phyloP scores from a whole-genome alignment of 2,888 invertebrate species.

The Pandemis corylana region DNA sequence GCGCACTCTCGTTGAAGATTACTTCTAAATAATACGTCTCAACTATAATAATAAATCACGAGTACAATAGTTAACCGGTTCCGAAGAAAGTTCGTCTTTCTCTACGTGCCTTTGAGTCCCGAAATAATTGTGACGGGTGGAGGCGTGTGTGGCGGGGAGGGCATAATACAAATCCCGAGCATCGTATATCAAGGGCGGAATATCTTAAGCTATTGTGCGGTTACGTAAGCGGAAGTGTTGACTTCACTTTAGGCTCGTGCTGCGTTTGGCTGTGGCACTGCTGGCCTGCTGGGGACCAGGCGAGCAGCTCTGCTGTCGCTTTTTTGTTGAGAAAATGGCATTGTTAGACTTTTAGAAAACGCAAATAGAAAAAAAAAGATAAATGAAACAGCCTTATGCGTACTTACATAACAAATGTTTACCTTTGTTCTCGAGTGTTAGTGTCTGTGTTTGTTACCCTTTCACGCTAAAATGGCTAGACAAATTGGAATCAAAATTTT shows the following conservation, averaged over 20 bases:
- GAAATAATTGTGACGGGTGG: conserved; percentile 39
- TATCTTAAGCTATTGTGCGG: conserved; percentile 55
- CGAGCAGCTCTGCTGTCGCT: neutral
- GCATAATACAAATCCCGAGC: conserved; percentile 50
- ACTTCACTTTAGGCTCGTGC: conserved; percentile 38
- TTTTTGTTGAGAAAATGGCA: too few relatives aligned
- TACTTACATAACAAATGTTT: too few relatives aligned
- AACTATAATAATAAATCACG: conserved; percentile 41
- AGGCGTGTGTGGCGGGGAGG: conserved; percentile 35
- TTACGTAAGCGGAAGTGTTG: conserved; percentile 46
- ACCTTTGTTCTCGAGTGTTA: too few relatives aligned
- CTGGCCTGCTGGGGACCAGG: neutral
- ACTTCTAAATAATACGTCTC: conserved; percentile 33
- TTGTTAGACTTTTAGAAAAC: too few relatives aligned
- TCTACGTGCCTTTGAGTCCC: conserved; percentile 35
- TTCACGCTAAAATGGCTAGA: too few relatives aligned
- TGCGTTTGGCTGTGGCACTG: conserved; percentile 6
- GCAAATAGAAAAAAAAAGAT: too few relatives aligned
- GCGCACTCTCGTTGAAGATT: conserved; percentile 28
- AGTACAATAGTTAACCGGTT: conserved; percentile 40
- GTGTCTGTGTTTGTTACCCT: too few relatives aligned
- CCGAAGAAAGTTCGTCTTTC: conserved; percentile 42
- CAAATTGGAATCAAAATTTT: too few relatives aligned
- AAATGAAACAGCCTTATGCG: too few relatives aligned
- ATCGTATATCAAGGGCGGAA: conserved; percentile 53